A percentile compares a stretch with the other conserved stretches of the same genome.
These are phyloP conservation scores for Acanthopleura granulata DNA, from an alignment of 2,888 invertebrate species.

Conservation along the genomic window DNA sequence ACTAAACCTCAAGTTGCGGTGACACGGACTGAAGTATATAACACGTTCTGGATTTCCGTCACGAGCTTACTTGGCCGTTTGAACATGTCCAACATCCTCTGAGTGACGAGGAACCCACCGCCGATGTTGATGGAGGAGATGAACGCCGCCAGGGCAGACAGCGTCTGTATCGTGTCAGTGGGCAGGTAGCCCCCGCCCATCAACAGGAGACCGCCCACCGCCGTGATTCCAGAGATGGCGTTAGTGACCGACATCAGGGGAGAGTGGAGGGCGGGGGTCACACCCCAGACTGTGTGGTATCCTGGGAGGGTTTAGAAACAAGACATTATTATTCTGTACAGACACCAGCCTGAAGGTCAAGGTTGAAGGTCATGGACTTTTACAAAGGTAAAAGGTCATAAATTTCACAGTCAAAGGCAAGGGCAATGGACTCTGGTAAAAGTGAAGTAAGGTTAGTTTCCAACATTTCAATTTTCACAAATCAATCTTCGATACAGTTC, in stretches of 20 bases:
- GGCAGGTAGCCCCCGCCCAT: conserved; percentile 86
- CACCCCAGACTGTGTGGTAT: conserved; percentile 93
- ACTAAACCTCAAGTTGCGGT: no score
- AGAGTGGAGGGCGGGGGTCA: conserved; percentile 90
- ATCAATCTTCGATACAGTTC: no score
- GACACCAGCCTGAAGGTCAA: no score
- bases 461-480: no score
- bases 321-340: no score
- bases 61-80: conserved; percentile 73
- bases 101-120: conserved; percentile 90
- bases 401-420: no score
- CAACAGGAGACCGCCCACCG: conserved; percentile 88
- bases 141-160: conserved; percentile 87
- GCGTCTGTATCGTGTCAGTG: conserved; percentile 78
- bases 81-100: conserved; percentile 94
- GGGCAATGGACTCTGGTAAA: no score
- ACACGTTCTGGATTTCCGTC: no score
- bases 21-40: no score
- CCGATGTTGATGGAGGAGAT: conserved; percentile 92
- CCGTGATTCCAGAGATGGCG: conserved; percentile 91
- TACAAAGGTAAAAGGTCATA: no score
- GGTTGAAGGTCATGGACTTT: no score
- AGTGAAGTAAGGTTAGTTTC: no score
- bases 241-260: conserved; percentile 94
- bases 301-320: conserved; percentile 62